A percentile compares a stretch with the other conserved stretches of the same genome.
Evolutionary conservation across 2,113 vertebrate genomes (phyloP).

Genomic region (Eulemur macaco): DNA sequence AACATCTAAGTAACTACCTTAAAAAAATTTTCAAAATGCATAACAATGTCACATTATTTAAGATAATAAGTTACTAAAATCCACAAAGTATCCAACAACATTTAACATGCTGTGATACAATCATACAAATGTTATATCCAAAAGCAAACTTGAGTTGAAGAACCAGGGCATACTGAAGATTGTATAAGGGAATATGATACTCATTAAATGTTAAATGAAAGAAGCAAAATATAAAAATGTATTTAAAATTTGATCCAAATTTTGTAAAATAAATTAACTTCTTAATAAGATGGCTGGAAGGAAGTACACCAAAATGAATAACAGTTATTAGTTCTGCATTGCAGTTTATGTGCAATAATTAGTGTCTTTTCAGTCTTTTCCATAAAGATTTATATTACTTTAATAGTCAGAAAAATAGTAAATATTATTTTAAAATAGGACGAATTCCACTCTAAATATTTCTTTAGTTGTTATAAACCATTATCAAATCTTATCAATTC

Average conservation of each 20-base stretch:
- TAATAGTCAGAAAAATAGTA: not conserved
- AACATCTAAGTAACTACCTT: not conserved
- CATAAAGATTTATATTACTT: not conserved
- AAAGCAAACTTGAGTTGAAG: conserved; percentile 20
- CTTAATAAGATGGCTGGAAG: not conserved
- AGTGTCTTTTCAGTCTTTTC: not conserved
- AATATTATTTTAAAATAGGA: not conserved
- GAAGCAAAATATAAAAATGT: conserved; percentile 56
- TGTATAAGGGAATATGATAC: not conserved
- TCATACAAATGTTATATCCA: not conserved
- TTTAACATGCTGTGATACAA: conserved; percentile 55
- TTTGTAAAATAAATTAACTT: not conserved
- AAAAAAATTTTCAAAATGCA: not conserved
- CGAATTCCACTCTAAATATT: not conserved
- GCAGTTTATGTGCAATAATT: not conserved
- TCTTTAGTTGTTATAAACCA: not conserved
- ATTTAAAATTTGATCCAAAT: conserved; percentile 24
- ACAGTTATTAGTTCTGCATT: not conserved
- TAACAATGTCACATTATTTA: not conserved
- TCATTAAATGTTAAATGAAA: conserved; percentile 8
- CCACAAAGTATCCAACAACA: not conserved
- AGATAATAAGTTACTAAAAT: not conserved
- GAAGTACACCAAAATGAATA: not conserved
- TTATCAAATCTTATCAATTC: not conserved
- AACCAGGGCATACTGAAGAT: not conserved